Conservation (phyloP, 2,888 invertebrate genomes). For the Drosophila macrospina region DNA sequence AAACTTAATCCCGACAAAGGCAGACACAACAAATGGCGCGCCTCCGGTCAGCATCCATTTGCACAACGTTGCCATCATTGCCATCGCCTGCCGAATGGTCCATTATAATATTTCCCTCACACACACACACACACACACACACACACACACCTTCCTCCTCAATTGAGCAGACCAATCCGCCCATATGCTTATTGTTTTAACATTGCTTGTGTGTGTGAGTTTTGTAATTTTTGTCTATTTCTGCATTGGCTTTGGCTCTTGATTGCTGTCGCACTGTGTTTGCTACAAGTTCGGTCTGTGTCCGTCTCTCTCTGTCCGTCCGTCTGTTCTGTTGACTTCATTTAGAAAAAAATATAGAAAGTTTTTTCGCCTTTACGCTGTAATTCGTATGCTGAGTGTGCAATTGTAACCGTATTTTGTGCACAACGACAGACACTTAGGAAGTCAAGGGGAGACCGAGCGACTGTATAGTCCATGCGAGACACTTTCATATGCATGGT, state of each 20-base stretch:
- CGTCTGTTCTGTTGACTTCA: constrained; percentile 59
- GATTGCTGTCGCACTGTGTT: constrained; percentile 75
- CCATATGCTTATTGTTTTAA: constrained; percentile 73
- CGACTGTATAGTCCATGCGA: constrained; percentile 50
- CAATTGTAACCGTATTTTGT: constrained; percentile 77
- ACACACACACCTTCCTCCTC: too few relatives aligned
- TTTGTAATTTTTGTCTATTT: constrained; percentile 64
- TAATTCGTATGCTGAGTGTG: constrained; percentile 81
- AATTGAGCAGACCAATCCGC: constrained; percentile 22
- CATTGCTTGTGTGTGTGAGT: constrained; percentile 40
- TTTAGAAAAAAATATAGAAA: constrained; percentile 46
- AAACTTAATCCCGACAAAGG: constrained; percentile 71
- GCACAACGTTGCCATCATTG: constrained; percentile 35
- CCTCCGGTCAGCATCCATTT: constrained; percentile 51
- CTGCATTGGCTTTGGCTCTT: constrained; percentile 58
- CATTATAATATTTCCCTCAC: constrained; percentile 59
- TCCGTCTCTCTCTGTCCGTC: constrained; percentile 8
- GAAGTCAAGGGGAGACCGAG: constrained; percentile 1
- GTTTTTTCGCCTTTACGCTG: constrained; percentile 76
- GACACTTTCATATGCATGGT: constrained; percentile 75
- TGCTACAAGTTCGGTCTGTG: constrained; percentile 41
- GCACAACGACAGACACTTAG: constrained; percentile 37
- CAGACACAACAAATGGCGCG: constrained; percentile 60
- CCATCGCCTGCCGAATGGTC: constrained; percentile 38
- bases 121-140: constrained; percentile 18